Evolutionary conservation across 2,888 invertebrate genomes (phyloP).

Genomic region (Fragum whitleyi): DNA sequence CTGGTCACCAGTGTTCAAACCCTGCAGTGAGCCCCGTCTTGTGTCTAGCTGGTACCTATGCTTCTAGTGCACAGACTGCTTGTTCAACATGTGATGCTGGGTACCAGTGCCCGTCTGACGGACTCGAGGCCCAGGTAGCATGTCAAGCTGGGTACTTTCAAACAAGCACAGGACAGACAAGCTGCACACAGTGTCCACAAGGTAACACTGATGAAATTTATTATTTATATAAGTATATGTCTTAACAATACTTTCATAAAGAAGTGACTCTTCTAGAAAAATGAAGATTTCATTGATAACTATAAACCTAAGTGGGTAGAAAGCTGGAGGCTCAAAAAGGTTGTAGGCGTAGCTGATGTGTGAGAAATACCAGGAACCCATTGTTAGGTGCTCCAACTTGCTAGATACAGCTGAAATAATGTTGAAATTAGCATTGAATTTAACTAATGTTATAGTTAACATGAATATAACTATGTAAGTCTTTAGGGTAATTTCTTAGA

Average conservation of each 20-base stretch:
- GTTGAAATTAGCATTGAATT: too few species aligned
- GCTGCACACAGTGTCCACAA: slow-evolving; percentile 77
- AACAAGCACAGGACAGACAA: slow-evolving; percentile 67
- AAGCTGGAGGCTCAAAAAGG: too few species aligned
- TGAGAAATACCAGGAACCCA: too few species aligned
- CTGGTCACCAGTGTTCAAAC: slow-evolving; percentile 76
- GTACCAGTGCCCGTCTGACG: slow-evolving; percentile 72
- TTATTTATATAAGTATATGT: background rate
- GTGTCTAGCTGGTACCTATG: slow-evolving; percentile 73
- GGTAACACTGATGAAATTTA: slow-evolving; percentile 65
- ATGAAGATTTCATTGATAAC: background rate
- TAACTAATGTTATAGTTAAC: too few species aligned
- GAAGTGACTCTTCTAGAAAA: background rate
- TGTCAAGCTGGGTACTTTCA: slow-evolving; percentile 79
- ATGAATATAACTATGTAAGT: too few species aligned
- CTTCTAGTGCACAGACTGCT: slow-evolving; percentile 59
- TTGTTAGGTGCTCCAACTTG: too few species aligned
- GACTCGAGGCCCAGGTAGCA: slow-evolving; percentile 67
- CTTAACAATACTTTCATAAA: background rate
- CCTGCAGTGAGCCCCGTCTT: slow-evolving; percentile 53
- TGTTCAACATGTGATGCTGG: slow-evolving; percentile 79
- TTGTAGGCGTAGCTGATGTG: too few species aligned
- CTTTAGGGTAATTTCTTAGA: too few species aligned
- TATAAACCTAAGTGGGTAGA: too few species aligned
- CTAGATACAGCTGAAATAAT: too few species aligned